Conservation (phyloP, 2,797 vertebrate genomes). For the Tympanoctomys barrerae region DNA sequence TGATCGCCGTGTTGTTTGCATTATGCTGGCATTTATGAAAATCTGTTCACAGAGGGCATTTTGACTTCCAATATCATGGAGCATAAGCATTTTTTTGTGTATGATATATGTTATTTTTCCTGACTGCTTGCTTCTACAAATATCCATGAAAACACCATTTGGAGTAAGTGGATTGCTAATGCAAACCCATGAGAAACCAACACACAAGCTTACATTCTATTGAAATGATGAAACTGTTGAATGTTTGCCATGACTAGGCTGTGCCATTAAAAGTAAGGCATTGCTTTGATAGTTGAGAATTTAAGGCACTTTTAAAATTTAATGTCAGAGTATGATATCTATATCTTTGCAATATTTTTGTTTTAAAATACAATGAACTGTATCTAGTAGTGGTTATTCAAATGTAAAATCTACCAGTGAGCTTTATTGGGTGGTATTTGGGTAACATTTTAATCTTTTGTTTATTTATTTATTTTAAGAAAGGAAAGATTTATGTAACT, state of each 20-base stretch:
- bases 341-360: not conserved
- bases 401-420: not conserved
- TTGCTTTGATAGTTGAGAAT: not conserved
- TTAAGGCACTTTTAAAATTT: not conserved
- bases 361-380: not conserved
- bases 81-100: not conserved
- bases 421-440: not conserved
- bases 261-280: not conserved
- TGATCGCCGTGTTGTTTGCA: not conserved
- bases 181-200: not conserved
- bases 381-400: not conserved
- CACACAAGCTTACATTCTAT: not conserved
- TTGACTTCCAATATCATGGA: not conserved
- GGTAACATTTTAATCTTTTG: not conserved
- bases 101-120: not conserved
- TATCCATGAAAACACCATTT: constrained; percentile 10
- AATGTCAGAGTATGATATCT: not conserved
- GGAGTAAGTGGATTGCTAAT: not conserved
- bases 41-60: not conserved
- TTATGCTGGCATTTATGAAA: not conserved
- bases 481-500: no score
- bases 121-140: not conserved
- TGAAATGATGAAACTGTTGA: not conserved
- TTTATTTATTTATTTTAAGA: no score
- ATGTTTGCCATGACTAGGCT: not conserved